phyloP scores from a whole-genome alignment of 2,797 vertebrate genomes.

The Silurus aristotelis region DNA sequence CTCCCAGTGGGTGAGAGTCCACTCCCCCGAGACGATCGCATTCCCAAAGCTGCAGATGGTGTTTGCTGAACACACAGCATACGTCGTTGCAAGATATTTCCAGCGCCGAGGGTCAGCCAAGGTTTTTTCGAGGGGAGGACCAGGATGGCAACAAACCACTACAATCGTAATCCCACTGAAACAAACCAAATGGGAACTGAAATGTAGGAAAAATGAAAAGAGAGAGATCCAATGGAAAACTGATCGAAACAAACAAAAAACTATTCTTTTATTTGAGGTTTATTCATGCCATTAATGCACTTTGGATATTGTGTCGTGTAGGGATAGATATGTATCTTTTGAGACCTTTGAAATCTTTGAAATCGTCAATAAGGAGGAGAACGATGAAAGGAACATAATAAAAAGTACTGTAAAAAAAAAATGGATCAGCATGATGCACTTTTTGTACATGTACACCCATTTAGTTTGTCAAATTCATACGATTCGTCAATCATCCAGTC shows the following conservation, averaged over 20 bases:
- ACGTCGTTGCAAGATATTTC: conserved; percentile 39
- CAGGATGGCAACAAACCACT: conserved; percentile 31
- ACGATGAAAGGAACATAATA: not conserved
- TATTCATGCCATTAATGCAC: not conserved
- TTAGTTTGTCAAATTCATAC: not conserved
- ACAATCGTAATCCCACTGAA: conserved; percentile 35
- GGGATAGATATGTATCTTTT: not conserved
- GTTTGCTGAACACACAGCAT: conserved; percentile 27
- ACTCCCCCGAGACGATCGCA: not conserved
- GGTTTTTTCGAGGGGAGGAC: conserved; percentile 19
- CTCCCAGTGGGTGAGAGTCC: not conserved
- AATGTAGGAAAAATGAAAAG: conserved; percentile 18
- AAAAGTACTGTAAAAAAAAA: not conserved
- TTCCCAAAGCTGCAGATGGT: conserved; percentile 35
- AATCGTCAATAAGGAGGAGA: not conserved
- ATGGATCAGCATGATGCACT: not conserved
- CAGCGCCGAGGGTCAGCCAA: conserved; percentile 33
- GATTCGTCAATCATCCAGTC: not conserved
- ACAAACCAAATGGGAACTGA: conserved; percentile 28
- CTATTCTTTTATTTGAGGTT: not conserved
- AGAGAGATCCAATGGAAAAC: not conserved
- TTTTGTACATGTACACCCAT: not conserved
- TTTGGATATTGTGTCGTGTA: not conserved
- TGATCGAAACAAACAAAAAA: conserved; percentile 4
- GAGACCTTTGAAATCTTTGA: not conserved